Evolutionary conservation across 2,113 vertebrate genomes (phyloP).

Genomic region (Seriola aureovittata): DNA sequence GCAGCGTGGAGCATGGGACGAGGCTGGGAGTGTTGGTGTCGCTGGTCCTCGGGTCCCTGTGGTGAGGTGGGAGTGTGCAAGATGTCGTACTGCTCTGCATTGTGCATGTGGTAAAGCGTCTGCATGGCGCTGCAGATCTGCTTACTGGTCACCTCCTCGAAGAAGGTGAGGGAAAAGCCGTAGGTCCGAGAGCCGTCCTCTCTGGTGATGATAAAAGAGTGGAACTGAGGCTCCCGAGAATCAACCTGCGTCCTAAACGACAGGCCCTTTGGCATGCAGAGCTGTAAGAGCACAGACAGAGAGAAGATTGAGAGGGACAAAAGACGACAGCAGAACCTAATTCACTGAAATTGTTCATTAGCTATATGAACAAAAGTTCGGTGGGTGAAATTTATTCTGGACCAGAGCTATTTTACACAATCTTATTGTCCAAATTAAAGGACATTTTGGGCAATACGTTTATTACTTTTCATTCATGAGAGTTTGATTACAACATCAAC

Average conservation of each 20-base stretch:
- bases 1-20: conserved; percentile 86
- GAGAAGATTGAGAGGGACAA: not conserved
- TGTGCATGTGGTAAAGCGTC: conserved; percentile 99
- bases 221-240: conserved; percentile 93
- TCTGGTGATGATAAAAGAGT: conserved; percentile 98
- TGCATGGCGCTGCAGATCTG: conserved; percentile 99
- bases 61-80: conserved; percentile 85
- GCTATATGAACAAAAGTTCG: not conserved
- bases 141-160: conserved; percentile 98
- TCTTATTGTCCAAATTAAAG: not conserved
- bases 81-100: conserved; percentile 95
- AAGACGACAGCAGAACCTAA: not conserved
- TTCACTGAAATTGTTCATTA: not conserved
- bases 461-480: too few relatives aligned
- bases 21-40: conserved; percentile 73
- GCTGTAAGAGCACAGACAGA: conserved; percentile 82
- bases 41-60: conserved; percentile 70
- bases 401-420: not conserved
- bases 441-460: not conserved
- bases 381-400: not conserved
- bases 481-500: too few relatives aligned
- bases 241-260: conserved; percentile 97
- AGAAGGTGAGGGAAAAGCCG: conserved; percentile 98
- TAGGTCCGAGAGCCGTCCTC: conserved; percentile 99
- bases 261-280: conserved; percentile 99